A percentile compares a stretch with the other conserved stretches of the same genome.
Evolutionary conservation across 1,140 invertebrate species (phyloP).

Genomic region (Brachystomella parvula): DNA sequence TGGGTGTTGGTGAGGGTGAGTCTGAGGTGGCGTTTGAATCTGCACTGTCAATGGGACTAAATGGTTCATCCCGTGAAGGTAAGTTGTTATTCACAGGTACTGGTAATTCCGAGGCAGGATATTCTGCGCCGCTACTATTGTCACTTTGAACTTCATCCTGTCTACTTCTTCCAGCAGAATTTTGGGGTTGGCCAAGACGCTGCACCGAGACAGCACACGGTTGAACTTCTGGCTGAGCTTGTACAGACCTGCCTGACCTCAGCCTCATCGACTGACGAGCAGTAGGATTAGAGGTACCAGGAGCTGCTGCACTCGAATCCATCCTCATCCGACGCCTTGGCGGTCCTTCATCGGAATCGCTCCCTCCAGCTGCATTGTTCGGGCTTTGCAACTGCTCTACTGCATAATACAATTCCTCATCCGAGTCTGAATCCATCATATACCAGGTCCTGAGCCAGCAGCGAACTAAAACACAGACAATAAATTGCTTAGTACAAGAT

Average conservation of each 20-base stretch:
- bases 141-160: neutral
- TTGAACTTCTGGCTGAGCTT: neutral
- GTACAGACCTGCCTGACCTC: neutral
- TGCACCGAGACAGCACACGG: too few relatives aligned
- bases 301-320: neutral
- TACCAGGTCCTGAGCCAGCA: neutral
- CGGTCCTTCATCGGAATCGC: neutral
- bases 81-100: neutral
- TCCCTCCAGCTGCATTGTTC: neutral
- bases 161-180: neutral
- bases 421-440: conserved; percentile 1
- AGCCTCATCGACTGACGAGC: neutral
- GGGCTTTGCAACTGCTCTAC: neutral
- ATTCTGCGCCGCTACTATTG: too few relatives aligned
- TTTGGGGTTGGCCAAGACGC: neutral
- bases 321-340: neutral
- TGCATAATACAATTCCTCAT: neutral
- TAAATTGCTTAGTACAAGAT: too few relatives aligned
- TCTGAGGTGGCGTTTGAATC: neutral
- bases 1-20: neutral
- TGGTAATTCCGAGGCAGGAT: neutral
- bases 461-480: too few relatives aligned
- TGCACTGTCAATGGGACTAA: neutral
- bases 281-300: neutral
- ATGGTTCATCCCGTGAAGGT: neutral